These are phyloP conservation scores for Gymnosoma rotundatum DNA, from an alignment of 2,888 invertebrate species.

Conservation along the genomic window DNA sequence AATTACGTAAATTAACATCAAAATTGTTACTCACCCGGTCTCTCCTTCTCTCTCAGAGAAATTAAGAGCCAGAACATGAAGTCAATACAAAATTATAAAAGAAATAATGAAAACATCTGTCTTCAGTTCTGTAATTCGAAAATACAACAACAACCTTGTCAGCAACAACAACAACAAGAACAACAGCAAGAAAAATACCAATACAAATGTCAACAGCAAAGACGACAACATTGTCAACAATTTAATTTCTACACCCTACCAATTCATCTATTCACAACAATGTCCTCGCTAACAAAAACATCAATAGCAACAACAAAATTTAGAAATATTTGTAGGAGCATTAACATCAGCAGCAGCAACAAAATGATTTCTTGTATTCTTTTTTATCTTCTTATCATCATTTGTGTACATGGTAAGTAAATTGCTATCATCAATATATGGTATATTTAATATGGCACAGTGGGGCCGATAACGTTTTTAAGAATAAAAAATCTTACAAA, in stretches of 20 bases:
- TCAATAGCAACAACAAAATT: slow-evolving; percentile 54
- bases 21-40: slow-evolving; percentile 2
- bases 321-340: slow-evolving; percentile 47
- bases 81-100: slow-evolving; percentile 57
- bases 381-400: slow-evolving; percentile 75
- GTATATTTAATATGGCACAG: slow-evolving; percentile 22
- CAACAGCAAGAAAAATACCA: slow-evolving; percentile 40
- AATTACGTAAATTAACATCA: not conserved
- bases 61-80: slow-evolving; percentile 28
- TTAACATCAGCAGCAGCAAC: slow-evolving; percentile 66
- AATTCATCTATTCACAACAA: slow-evolving; percentile 40
- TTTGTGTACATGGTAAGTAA: slow-evolving; percentile 78
- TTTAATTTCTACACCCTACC: slow-evolving; percentile 42
- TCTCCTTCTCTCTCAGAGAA: not conserved
- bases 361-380: slow-evolving; percentile 61
- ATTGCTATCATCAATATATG: slow-evolving; percentile 69
- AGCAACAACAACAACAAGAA: too few relatives aligned
- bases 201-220: slow-evolving; percentile 47
- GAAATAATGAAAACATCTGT: slow-evolving; percentile 61
- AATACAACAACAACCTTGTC: slow-evolving; percentile 21
- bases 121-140: slow-evolving; percentile 67
- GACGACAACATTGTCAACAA: slow-evolving; percentile 56
- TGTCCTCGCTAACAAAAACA: slow-evolving; percentile 62
- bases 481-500: not conserved
- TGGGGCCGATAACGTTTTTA: not conserved